A percentile compares a stretch with the other conserved stretches of the same genome.
Conservation (phyloP, 2,113 vertebrate genomes). For the Brachyhypopomus gauderio region DNA sequence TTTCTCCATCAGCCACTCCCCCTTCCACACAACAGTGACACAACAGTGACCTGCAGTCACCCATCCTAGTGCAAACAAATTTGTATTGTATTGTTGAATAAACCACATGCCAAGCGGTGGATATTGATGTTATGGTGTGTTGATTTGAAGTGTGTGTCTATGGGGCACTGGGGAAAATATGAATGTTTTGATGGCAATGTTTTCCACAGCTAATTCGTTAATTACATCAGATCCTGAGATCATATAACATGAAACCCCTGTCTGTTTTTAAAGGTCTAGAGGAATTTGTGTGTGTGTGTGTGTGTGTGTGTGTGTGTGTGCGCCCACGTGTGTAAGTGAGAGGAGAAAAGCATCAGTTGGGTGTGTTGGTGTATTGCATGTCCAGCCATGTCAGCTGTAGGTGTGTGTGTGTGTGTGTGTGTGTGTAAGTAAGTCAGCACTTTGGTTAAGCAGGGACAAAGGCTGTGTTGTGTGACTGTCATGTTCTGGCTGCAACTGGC, state of each 20-base stretch:
- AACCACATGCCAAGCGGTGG: background rate
- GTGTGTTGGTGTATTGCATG: constrained; percentile 19
- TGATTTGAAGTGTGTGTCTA: background rate
- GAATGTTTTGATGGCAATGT: background rate
- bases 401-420: constrained; percentile 32
- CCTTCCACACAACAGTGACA: constrained; percentile 33
- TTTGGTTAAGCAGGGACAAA: constrained; percentile 60
- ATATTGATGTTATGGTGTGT: background rate
- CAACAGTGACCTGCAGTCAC: background rate
- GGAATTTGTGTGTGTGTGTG: constrained; percentile 14
- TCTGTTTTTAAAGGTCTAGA: constrained; percentile 15
- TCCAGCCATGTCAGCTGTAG: constrained; percentile 41
- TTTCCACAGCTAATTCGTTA: background rate
- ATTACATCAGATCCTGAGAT: background rate
- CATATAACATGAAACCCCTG: constrained; percentile 25
- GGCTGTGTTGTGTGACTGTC: constrained; percentile 61
- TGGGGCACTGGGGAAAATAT: background rate
- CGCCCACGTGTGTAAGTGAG: background rate
- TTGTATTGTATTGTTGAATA: constrained; percentile 37
- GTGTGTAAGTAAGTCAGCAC: constrained; percentile 59
- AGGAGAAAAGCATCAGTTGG: background rate
- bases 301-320: background rate
- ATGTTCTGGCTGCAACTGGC: constrained; percentile 66
- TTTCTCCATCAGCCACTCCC: constrained; percentile 20
- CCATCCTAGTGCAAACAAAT: background rate